phyloP scores from a whole-genome alignment of 2,797 vertebrate genomes.

The Hylomyscus alleni region DNA sequence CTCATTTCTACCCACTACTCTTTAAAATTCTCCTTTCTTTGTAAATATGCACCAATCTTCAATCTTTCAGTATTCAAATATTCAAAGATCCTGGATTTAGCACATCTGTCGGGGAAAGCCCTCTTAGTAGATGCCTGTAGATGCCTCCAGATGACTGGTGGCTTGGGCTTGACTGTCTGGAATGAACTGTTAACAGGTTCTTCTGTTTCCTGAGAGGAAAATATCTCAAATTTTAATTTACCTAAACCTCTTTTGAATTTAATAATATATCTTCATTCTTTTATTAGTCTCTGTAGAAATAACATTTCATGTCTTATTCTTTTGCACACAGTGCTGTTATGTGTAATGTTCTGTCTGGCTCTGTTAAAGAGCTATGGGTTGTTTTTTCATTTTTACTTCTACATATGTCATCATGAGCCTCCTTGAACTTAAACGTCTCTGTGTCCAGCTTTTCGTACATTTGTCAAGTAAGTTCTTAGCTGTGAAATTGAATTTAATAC shows the following conservation, averaged over 20 bases:
- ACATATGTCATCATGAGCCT: background rate
- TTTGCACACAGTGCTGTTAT: background rate
- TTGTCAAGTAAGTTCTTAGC: constrained; percentile 18
- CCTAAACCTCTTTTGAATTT: constrained; percentile 14
- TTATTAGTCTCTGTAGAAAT: constrained; percentile 10
- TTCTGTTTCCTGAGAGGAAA: background rate
- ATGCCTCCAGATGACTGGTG: background rate
- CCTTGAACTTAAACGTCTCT: background rate
- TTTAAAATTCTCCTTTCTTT: constrained; percentile 12
- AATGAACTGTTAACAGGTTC: background rate
- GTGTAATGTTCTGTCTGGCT: background rate
- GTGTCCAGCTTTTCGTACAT: background rate
- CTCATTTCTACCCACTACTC: background rate
- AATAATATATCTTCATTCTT: background rate
- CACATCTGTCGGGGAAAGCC: background rate
- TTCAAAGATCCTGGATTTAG: background rate
- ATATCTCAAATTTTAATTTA: constrained; percentile 7
- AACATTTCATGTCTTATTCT: constrained; percentile 30
- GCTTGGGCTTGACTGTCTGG: background rate
- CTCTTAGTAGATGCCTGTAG: background rate
- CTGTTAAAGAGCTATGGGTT: background rate
- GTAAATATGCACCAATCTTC: background rate
- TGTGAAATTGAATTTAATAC: background rate
- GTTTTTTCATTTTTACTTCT: constrained; percentile 21
- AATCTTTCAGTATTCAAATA: background rate